These are phyloP conservation scores for Solenopsis invicta DNA, from an alignment of 1,140 invertebrate species.

Conservation along the genomic window DNA sequence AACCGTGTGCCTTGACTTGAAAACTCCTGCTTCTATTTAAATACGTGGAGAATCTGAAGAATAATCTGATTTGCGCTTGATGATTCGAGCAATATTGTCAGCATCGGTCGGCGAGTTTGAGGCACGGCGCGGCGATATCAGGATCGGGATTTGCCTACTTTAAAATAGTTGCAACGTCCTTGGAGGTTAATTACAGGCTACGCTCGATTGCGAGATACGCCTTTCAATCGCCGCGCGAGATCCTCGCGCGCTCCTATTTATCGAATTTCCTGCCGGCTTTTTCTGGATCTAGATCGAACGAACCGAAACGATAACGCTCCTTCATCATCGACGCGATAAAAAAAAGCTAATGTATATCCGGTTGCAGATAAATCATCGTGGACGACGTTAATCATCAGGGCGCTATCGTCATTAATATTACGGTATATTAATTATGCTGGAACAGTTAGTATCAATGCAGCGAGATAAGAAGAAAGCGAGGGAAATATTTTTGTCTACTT, in stretches of 20 bases:
- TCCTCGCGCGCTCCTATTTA: slow-evolving; percentile 38
- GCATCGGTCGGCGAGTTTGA: neutral
- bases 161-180: slow-evolving; percentile 68
- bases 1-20: neutral
- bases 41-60: neutral
- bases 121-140: slow-evolving; percentile 2
- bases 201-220: slow-evolving; percentile 61
- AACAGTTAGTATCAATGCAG: slow-evolving; percentile 27
- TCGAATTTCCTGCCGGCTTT: slow-evolving; percentile 59
- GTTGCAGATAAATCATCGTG: slow-evolving; percentile 46
- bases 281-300: slow-evolving; percentile 12
- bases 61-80: neutral
- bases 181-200: slow-evolving; percentile 60
- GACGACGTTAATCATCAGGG: slow-evolving; percentile 14
- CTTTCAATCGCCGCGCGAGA: slow-evolving; percentile 63
- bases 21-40: neutral
- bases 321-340: neutral
- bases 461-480: neutral
- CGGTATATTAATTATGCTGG: slow-evolving; percentile 53
- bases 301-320: slow-evolving; percentile 21
- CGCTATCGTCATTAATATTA: slow-evolving; percentile 42
- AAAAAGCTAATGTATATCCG: slow-evolving; percentile 15
- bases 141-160: slow-evolving; percentile 66
- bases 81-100: neutral
- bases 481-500: neutral